phyloP scores from a whole-genome alignment of 2,888 invertebrate genomes.

The Prenolepis imparis region DNA sequence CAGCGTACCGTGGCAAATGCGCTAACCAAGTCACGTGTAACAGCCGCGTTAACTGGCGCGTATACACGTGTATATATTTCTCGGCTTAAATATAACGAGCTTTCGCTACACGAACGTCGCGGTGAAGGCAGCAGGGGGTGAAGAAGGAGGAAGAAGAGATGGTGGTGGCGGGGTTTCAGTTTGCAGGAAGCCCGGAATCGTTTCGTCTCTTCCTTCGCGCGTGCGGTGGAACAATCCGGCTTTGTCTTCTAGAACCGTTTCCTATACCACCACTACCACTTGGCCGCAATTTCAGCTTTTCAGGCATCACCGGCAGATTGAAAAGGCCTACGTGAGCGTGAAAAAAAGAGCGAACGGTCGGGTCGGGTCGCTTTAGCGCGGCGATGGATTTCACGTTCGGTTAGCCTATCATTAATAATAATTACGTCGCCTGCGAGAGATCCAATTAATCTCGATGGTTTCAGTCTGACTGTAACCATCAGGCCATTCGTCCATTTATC shows the following conservation, averaged over 20 bases:
- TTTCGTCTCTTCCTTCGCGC: slow-evolving; percentile 45
- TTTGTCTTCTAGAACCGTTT: slow-evolving; percentile 60
- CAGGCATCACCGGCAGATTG: slow-evolving; percentile 47
- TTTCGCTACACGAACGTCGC: slow-evolving; percentile 49
- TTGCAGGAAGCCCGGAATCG: slow-evolving; percentile 59
- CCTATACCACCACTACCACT: slow-evolving; percentile 51
- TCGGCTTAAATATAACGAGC: slow-evolving; percentile 61
- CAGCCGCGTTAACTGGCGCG: slow-evolving; percentile 46
- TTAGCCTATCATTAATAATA: slow-evolving; percentile 33
- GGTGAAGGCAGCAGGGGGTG: slow-evolving; percentile 20
- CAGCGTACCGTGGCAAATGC: slow-evolving; percentile 46
- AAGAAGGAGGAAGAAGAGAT: slow-evolving; percentile 12
- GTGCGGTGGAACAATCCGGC: slow-evolving; percentile 52
- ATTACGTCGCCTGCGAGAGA: slow-evolving; percentile 22
- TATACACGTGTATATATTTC: slow-evolving; percentile 58
- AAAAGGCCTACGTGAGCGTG: slow-evolving; percentile 17
- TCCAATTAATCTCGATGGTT: slow-evolving; percentile 35
- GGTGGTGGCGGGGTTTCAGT: slow-evolving; percentile 41
- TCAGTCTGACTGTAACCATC: slow-evolving; percentile 11
- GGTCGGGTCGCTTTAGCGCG: slow-evolving; percentile 17
- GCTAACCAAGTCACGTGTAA: slow-evolving; percentile 53
- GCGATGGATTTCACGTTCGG: background rate
- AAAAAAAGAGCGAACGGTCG: background rate
- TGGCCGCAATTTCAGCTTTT: slow-evolving; percentile 59
- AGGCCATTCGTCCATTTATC: slow-evolving; percentile 20